These are phyloP conservation scores for Schrankia costaestrigalis DNA, from an alignment of 2,888 invertebrate species.

Conservation along the genomic window DNA sequence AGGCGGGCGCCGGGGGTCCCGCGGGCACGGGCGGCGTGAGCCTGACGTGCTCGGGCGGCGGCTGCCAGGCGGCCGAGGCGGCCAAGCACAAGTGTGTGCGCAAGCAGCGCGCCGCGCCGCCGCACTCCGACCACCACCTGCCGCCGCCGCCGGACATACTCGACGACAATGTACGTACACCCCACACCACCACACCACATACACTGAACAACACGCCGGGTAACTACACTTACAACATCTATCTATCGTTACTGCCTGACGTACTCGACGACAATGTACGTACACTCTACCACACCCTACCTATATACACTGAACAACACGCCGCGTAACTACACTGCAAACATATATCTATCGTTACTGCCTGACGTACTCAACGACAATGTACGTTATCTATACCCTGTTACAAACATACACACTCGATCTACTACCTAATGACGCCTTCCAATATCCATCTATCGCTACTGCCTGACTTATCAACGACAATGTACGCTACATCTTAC, in stretches of 20 bases:
- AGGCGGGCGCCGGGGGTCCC: conserved; percentile 19
- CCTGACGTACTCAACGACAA: conserved; percentile 68
- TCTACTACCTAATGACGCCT: too few species aligned
- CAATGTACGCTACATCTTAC: too few species aligned
- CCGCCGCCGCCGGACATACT: conserved; percentile 74
- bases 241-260: conserved; percentile 74
- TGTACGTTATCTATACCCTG: too few species aligned
- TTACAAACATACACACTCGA: too few species aligned
- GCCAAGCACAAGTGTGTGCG: conserved; percentile 19
- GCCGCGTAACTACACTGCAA: too few species aligned
- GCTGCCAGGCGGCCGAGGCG: conserved; percentile 15
- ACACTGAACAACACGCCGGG: background rate
- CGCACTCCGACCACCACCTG: conserved; percentile 72
- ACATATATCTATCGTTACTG: conserved; percentile 76
- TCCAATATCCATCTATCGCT: too few species aligned
- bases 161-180: conserved; percentile 58
- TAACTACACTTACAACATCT: too few species aligned
- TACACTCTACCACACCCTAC: conserved; percentile 6
- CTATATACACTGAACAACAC: background rate
- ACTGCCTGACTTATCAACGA: too few species aligned
- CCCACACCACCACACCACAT: background rate
- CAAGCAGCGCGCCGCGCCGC: conserved; percentile 56
- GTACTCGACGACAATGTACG: conserved; percentile 65
- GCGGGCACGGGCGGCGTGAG: conserved; percentile 14
- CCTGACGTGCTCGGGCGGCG: conserved; percentile 12